Conservation (phyloP, 2,888 invertebrate genomes). For the Myopa testacea region DNA sequence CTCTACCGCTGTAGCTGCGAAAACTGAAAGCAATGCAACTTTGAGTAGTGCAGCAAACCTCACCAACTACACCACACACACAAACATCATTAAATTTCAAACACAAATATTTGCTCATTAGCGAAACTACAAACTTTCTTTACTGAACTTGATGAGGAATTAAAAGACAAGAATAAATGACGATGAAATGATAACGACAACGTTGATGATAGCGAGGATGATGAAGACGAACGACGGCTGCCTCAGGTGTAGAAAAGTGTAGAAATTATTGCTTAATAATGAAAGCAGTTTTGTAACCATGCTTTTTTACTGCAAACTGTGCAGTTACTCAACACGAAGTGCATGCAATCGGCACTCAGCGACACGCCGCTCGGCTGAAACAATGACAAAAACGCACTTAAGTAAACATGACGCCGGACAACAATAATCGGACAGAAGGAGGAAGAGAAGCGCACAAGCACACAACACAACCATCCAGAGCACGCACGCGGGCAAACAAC, state of each 20-base stretch:
- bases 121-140: neutral
- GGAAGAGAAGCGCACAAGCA: neutral
- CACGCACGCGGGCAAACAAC: conserved; percentile 3
- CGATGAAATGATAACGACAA: neutral
- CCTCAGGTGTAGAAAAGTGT: neutral
- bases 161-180: neutral
- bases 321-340: neutral
- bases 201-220: neutral
- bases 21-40: too few species aligned
- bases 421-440: neutral
- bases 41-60: too few species aligned
- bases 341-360: neutral
- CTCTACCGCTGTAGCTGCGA: too few species aligned
- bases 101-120: neutral
- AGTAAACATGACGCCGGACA: neutral
- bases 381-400: neutral
- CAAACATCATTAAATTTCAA: neutral
- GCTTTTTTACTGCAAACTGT: neutral
- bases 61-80: neutral
- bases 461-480: neutral
- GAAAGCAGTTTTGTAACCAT: neutral
- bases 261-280: neutral
- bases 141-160: neutral
- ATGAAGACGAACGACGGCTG: neutral
- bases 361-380: neutral